Evolutionary conservation across 2,113 vertebrate species (phyloP), one percentile per base, ranked within the genome.

Genomic region (Ptychochromis oligacanthus): DNA sequence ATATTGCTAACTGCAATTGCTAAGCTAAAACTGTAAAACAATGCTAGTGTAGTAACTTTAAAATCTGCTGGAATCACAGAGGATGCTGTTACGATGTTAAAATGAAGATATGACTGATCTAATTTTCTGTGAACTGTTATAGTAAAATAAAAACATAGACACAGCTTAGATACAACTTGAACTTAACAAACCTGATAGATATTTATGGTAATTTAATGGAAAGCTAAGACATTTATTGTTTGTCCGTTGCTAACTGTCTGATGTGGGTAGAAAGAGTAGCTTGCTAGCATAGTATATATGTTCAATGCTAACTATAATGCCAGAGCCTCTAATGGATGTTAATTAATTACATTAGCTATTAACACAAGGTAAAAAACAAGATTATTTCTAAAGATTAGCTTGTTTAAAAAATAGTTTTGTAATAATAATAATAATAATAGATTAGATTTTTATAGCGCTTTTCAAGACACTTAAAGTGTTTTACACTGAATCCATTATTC

Each of bases 281-380:
- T 15, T 49, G 17, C 49, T 70, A 52, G 18, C 9, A 28, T 4
- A 54, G 49, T 52, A 9, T n/a, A 54, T 7, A n/a, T 70, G 43
- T 22, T 70, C 20, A 38, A 49, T 49, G 15, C 24, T 28, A 49
- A 28, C 40, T 49, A 18, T 20, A 70, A 24, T 13, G 6, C 4
- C 2, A 67, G 7, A 67, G 24, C 65, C 10, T 70, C 15, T 67
- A 46, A 12, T 3, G 15, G 4, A 26, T 26, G 22, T 40, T 46
- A 24, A n/a, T 40, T 8, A 67, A 49, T 6, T 36, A 31, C 38
- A 26, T 26, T 67, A 18, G 38, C 64, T 67, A 18, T 18, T 46
- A 26, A 17, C 22, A 46, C 15, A 18, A 7, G 14, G 15, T 40
- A 2, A 28, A 67, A 67, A 28, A 18, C 14, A 0, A 8, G 8